phyloP scores from a whole-genome alignment of 1,140 invertebrate genomes.

The Telenomus remus region DNA sequence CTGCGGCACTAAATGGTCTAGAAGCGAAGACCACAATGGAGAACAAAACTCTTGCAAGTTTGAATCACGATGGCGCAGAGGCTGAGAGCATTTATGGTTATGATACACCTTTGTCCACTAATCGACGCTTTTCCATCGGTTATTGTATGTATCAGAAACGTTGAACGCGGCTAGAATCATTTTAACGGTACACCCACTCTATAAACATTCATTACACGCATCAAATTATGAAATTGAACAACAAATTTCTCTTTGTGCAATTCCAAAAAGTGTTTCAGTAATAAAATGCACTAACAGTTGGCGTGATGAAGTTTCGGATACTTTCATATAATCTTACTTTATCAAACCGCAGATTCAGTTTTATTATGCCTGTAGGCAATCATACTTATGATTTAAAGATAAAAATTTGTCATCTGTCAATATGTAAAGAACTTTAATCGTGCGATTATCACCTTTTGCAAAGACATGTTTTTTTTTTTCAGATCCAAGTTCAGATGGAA shows the following conservation, averaged over 20 bases:
- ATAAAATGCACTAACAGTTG: too few relatives aligned
- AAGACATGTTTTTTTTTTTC: too few relatives aligned
- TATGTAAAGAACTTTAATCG: too few relatives aligned
- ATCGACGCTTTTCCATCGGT: constrained; percentile 10
- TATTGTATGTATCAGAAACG: constrained; percentile 23
- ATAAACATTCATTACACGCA: constrained; percentile 9
- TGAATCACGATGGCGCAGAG: constrained; percentile 67
- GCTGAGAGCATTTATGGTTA: constrained; percentile 64
- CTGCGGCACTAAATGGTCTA: not conserved
- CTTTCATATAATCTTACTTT: too few relatives aligned
- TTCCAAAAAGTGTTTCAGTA: too few relatives aligned
- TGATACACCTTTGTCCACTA: constrained; percentile 51
- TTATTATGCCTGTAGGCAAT: too few relatives aligned
- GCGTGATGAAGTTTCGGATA: too few relatives aligned
- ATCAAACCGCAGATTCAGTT: too few relatives aligned
- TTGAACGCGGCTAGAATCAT: constrained; percentile 11
- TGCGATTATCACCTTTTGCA: too few relatives aligned
- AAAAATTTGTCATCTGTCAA: too few relatives aligned
- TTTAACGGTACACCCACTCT: constrained; percentile 25
- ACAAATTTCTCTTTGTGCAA: not conserved
- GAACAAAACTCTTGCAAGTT: constrained; percentile 53
- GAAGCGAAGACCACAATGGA: constrained; percentile 21
- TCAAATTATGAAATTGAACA: not conserved
- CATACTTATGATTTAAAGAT: too few relatives aligned
- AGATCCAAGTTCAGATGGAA: constrained; percentile 53